Conservation (phyloP, 1,140 invertebrate species). For the Samia ricini region DNA sequence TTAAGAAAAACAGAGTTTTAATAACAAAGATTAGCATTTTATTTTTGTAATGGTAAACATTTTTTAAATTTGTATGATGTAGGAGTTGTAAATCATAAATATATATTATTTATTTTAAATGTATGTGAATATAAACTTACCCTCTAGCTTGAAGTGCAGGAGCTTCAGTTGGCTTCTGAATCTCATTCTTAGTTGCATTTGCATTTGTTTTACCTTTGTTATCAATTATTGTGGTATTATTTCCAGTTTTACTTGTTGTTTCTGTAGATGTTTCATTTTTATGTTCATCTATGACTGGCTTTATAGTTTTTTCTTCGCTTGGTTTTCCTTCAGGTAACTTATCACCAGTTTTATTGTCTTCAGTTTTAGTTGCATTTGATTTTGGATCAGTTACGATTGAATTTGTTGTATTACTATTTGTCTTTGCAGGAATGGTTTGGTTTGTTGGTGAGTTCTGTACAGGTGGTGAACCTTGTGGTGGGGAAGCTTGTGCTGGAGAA, state of each 20-base stretch:
- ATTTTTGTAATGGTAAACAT: too few relatives aligned
- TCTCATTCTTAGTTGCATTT: conserved; percentile 20
- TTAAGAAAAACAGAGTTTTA: too few relatives aligned
- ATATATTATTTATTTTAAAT: too few relatives aligned
- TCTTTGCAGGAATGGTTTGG: background rate
- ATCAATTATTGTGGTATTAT: background rate
- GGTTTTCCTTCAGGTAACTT: background rate
- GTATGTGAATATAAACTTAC: too few relatives aligned
- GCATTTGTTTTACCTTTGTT: conserved; percentile 20
- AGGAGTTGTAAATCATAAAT: too few relatives aligned
- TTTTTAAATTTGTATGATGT: too few relatives aligned
- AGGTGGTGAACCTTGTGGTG: background rate
- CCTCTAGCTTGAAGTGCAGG: conserved; percentile 40
- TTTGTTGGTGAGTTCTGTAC: conserved; percentile 6
- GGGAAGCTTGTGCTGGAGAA: too few relatives aligned
- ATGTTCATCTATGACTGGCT: background rate
- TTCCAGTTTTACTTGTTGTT: conserved; percentile 5
- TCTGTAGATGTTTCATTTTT: conserved; percentile 17
- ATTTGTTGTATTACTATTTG: background rate
- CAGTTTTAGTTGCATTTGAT: background rate
- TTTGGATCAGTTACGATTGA: background rate
- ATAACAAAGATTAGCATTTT: too few relatives aligned
- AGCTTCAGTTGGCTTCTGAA: conserved; percentile 25
- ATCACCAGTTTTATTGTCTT: background rate
- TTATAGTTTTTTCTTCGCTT: background rate